Conservation (phyloP, 2,888 invertebrate genomes). For the Kuschelorhynchus macadamiae region DNA sequence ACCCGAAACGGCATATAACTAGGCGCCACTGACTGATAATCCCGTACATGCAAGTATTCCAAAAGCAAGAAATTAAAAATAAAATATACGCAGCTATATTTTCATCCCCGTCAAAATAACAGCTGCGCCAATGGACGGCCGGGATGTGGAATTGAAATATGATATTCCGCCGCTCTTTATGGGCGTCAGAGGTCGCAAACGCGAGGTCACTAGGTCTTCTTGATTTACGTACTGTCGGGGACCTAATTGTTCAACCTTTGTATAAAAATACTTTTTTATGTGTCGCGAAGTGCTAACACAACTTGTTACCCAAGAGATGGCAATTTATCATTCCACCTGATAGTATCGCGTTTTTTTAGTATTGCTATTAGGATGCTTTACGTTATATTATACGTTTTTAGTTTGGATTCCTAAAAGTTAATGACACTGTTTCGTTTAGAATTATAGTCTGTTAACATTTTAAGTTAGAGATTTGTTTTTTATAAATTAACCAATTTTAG, state of each 20-base stretch:
- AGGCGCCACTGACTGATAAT: no score
- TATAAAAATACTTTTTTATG: slow-evolving; percentile 27
- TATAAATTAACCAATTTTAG: no score
- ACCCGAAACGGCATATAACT: no score
- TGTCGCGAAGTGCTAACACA: slow-evolving; percentile 17
- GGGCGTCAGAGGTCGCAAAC: slow-evolving; percentile 46
- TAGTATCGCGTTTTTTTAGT: background rate
- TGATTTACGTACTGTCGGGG: slow-evolving; percentile 55
- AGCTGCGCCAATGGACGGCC: slow-evolving; percentile 27
- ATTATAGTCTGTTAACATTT: no score
- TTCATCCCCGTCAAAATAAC: slow-evolving; percentile 35
- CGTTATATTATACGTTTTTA: no score
- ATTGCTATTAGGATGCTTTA: no score
- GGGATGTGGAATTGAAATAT: slow-evolving; percentile 54
- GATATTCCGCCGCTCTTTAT: slow-evolving; percentile 50
- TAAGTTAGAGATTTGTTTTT: no score
- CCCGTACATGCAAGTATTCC: no score
- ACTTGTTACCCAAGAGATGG: background rate
- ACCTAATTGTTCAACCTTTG: slow-evolving; percentile 37
- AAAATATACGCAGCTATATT: slow-evolving; percentile 20
- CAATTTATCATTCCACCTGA: slow-evolving; percentile 12
- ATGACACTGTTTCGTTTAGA: no score
- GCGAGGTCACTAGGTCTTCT: slow-evolving; percentile 55
- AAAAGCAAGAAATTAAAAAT: slow-evolving; percentile 2
- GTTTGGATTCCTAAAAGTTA: no score